Conservation (phyloP, 2,113 vertebrate species). For the Camelus bactrianus region DNA sequence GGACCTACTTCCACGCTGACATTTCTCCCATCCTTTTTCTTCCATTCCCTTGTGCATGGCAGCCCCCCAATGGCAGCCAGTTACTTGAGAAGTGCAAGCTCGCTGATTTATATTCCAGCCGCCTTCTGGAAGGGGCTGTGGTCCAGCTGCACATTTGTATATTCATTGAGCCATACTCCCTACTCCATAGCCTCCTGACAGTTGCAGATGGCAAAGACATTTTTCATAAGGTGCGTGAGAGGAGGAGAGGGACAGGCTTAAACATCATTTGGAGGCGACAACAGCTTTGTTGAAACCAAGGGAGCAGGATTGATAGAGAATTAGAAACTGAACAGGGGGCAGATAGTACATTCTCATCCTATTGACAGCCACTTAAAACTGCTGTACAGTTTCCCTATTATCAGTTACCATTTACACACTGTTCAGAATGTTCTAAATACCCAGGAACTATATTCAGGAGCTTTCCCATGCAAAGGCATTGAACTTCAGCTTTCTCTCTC, state of each 20-base stretch:
- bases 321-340: conserved; percentile 24
- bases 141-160: conserved; percentile 83
- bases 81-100: conserved; percentile 51
- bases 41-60: neutral
- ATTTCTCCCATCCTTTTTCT: neutral
- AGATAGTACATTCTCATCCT: conserved; percentile 52
- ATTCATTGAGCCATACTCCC: conserved; percentile 83
- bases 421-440: neutral
- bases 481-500: neutral
- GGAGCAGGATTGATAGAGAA: conserved; percentile 49
- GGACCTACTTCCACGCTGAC: neutral
- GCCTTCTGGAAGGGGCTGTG: conserved; percentile 71
- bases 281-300: neutral
- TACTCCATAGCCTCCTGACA: conserved; percentile 81
- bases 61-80: conserved; percentile 7
- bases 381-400: neutral
- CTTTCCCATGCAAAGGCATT: neutral
- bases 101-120: conserved; percentile 77
- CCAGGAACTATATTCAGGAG: neutral
- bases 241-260: conserved; percentile 40
- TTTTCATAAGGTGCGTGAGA: conserved; percentile 82
- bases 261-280: conserved; percentile 70
- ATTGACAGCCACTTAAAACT: conserved; percentile 1
- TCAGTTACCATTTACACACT: neutral
- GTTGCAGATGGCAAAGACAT: conserved; percentile 86